Evolutionary conservation across 2,113 vertebrate species (phyloP).

Genomic region (Verasper variegatus): DNA sequence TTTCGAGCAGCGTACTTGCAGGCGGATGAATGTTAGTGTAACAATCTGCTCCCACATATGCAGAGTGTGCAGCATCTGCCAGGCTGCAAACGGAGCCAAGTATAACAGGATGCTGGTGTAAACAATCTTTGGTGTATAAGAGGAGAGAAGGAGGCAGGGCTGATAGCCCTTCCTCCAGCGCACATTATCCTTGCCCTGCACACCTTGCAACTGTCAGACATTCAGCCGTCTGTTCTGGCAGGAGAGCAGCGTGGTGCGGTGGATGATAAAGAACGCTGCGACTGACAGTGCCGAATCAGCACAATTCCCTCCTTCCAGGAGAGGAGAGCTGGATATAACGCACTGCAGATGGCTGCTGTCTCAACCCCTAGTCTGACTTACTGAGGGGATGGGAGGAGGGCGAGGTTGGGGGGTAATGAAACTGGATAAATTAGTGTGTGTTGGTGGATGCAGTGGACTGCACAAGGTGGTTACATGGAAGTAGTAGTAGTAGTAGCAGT

Average conservation of each 20-base stretch:
- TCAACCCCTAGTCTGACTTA: conserved; percentile 76
- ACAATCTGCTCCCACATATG: conserved; percentile 56
- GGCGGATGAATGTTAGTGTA: conserved; percentile 13
- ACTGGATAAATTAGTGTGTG: conserved; percentile 35
- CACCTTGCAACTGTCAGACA: conserved; percentile 55
- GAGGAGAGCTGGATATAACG: conserved; percentile 70
- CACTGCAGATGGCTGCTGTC: conserved; percentile 84
- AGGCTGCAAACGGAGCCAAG: conserved; percentile 30
- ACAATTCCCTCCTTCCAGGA: conserved; percentile 66
- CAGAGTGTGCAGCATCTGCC: conserved; percentile 27
- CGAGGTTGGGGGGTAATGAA: conserved; percentile 54
- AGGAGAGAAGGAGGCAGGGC: conserved; percentile 9
- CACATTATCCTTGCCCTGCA: conserved; percentile 36
- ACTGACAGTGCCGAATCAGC: conserved; percentile 77
- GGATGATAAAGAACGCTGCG: conserved; percentile 68
- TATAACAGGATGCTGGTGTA: neutral
- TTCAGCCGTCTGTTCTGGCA: conserved; percentile 49
- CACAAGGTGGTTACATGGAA: conserved; percentile 10
- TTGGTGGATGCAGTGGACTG: conserved; percentile 20
- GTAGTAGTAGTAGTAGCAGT: neutral
- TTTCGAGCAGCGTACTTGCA: conserved; percentile 25
- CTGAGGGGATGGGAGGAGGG: conserved; percentile 43
- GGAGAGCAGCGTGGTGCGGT: conserved; percentile 33
- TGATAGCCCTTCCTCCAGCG: conserved; percentile 3
- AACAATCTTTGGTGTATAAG: conserved; percentile 30